Base-by-base conservation (phyloP, 2,797 vertebrate genomes). In the Eidolon dupreanum region DNA sequence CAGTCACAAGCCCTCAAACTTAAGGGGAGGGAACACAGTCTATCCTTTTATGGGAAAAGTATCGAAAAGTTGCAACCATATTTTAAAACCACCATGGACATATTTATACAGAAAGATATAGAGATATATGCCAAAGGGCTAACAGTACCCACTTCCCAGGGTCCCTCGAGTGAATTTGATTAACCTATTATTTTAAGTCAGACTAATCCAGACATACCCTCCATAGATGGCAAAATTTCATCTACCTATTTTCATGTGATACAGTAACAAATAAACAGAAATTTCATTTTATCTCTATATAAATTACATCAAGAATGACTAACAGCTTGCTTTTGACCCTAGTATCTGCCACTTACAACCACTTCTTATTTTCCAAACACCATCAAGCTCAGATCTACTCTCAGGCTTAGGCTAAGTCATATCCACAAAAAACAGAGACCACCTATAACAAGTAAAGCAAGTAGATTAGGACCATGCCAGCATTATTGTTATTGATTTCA, bases 181-280 rank as follows among this genome's bases (percentile, higher is more conserved):
- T 93, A 81, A 84, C 46, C 31, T 85, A 41, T 84, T 61, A 51
- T 84, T 86, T 93, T 94, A 90, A 36, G 12, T 73, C 55, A 90
- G 20, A 88, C 20, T 65, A 84, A 73, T 53, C 33, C 20, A 71
- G 91, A 88, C 16, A 61, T 73, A 91, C 10, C 16, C 49, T 90
- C 31, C 20, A n/a, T 19, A 31, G 22, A 61, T 78, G 49, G 36
- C 36, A 96, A 96, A 84, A 87, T 78, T 78, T 43, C 41, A 83
- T 24, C 81, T 90, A 55, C 59, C 22, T 41, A 79, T 63, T 88
- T 95, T 79, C 33, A 74, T 73, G 8, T 68, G 36, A 49, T 59
- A 51, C 31, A 70, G n/a, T 81, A 63, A 93, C 38, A 70, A 63
- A 59, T 43, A 79, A 65, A 53, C 41, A 87, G 24, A 79, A 93